Percentiles rank a stretch among this genome's conserved stretches.
Conservation (phyloP, 2,113 vertebrate species). For the Oenanthe melanoleuca region DNA sequence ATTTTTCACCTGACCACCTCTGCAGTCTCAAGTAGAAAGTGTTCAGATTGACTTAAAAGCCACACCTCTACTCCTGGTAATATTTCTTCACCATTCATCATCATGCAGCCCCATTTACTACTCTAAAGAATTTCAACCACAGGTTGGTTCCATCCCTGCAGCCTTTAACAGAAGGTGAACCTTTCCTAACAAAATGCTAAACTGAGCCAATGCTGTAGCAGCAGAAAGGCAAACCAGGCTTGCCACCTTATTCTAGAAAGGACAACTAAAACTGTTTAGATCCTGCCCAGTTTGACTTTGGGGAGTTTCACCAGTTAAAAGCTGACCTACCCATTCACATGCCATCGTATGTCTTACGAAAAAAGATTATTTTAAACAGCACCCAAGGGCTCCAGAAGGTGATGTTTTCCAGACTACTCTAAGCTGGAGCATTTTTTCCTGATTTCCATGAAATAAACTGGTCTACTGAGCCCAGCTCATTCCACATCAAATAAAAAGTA, state of each 20-base stretch:
- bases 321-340: not conserved
- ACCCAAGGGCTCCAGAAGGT: not conserved
- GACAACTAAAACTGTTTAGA: not conserved
- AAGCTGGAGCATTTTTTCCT: rapidly evolving
- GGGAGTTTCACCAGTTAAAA: not conserved
- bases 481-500: not conserved
- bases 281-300: not conserved
- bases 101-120: not conserved
- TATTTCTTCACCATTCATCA: not conserved
- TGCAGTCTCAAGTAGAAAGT: not conserved
- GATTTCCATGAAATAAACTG: not conserved
- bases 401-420: not conserved
- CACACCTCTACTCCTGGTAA: not conserved
- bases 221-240: not conserved
- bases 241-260: not conserved
- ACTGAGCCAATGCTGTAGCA: not conserved
- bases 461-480: not conserved
- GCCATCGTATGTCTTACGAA: rapidly evolving
- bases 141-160: not conserved
- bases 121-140: not conserved
- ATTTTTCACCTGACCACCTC: not conserved
- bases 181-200: not conserved
- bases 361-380: not conserved
- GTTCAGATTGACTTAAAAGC: not conserved
- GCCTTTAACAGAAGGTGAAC: not conserved